Base-by-base conservation (phyloP, 2,113 vertebrate species). In the Platysternon megacephalum region DNA sequence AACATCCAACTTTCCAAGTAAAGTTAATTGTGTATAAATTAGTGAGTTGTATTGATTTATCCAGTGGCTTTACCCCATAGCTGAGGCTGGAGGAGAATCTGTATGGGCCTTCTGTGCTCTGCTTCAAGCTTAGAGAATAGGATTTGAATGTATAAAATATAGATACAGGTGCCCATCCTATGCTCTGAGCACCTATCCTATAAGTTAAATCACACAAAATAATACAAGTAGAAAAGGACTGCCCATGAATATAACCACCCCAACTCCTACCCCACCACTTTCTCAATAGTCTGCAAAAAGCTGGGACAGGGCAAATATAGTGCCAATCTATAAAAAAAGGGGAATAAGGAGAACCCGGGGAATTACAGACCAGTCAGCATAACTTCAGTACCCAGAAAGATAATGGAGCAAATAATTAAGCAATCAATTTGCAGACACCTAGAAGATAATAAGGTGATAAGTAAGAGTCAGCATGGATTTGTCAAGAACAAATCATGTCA, bases 211-310 rank as follows among this genome's bases (percentile, higher is more conserved):
- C 2, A 65, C 35, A 80, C 55, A 82, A 89, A 89, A 78, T 49
- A 92, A 93, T 94, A 87, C 8, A 32, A 29, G 42, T 2, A 72
- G 82, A 78, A 65, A 61, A 7, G 29, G 22, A 85, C 80, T 86
- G 14, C 82, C 53, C 14, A 11, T 61, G 26, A 89, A 49, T 80
- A 95, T 90, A 85, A 53, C 48, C 72, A 86, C 61, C 56, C 79
- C 44, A 96, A 68, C 48, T 92, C 88, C 88, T 21, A 94, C n/a
- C 2, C 48, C 17, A 61, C 42, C 90, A n/a, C 58, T 89, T 94
- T 81, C 78, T 82, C 12, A 92, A 87, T 1, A 79, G 29, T 48
- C 68, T 90, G 26, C 81, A 81, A 94, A 96, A 91, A 94, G 55
- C 84, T 1, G 4, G 14, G n/a, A n/a, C n/a, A n/a, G n/a, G n/a